phyloP scores from a whole-genome alignment of 2,113 vertebrate genomes.

The Carollia perspicillata region DNA sequence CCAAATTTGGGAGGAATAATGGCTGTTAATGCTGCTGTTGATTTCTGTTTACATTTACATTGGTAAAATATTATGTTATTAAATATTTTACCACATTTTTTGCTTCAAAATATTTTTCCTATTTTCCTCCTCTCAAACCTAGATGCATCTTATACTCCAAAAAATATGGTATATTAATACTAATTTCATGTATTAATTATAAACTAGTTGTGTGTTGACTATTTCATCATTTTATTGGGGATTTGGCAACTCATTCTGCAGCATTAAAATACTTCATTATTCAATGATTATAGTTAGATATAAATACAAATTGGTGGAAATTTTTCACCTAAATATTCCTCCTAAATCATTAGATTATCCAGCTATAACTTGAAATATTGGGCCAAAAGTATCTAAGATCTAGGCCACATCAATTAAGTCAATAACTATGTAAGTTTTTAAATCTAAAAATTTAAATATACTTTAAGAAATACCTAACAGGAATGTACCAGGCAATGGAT shows the following conservation, averaged over 20 bases:
- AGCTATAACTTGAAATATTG: not conserved
- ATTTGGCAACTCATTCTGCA: conserved; percentile 38
- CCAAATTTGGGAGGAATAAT: too few species aligned
- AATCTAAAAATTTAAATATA: not conserved
- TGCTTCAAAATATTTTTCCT: too few species aligned
- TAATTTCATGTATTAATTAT: conserved; percentile 74
- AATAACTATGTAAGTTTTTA: not conserved
- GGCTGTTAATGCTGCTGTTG: too few species aligned
- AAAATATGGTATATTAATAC: conserved; percentile 29
- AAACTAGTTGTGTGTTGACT: conserved; percentile 56
- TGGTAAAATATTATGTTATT: too few species aligned
- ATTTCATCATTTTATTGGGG: not conserved
- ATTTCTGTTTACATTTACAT: too few species aligned
- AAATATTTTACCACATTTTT: too few species aligned
- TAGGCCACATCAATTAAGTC: not conserved
- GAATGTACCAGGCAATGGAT: not conserved
- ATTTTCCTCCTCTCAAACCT: too few species aligned
- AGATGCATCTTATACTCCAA: too few species aligned
- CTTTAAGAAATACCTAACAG: not conserved
- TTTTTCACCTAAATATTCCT: not conserved
- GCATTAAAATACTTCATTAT: conserved; percentile 6
- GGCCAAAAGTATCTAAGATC: not conserved
- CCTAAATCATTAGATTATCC: not conserved
- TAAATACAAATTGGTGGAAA: not conserved
- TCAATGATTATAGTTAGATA: not conserved